Conservation (phyloP, 1,140 invertebrate species). For the Drosophila littoralis region DNA sequence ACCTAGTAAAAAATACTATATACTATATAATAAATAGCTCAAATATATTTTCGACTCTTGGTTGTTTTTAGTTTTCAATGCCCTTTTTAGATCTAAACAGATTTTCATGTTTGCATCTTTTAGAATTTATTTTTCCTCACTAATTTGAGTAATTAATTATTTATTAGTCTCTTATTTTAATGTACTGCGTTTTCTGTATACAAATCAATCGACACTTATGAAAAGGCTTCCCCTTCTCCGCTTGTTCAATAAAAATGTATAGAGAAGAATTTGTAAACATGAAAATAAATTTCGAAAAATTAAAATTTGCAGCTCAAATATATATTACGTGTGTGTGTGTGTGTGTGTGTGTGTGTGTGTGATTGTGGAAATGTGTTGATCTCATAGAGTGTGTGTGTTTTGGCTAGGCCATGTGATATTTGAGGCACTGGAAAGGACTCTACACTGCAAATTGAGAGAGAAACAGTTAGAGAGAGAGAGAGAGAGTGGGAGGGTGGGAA, state of each 20-base stretch:
- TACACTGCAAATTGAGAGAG: background rate
- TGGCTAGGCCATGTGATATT: background rate
- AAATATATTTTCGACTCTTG: no score
- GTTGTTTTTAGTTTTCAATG: no score
- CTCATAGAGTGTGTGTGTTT: background rate
- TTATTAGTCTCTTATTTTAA: background rate
- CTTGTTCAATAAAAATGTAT: slow-evolving; percentile 16
- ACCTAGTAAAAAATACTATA: no score
- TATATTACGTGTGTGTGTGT: slow-evolving; percentile 15
- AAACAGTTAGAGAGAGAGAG: background rate
- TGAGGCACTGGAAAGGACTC: background rate
- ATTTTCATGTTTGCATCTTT: no score
- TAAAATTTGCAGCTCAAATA: slow-evolving; percentile 21
- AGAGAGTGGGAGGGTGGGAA: background rate
- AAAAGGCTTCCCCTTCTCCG: background rate
- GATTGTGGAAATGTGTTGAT: slow-evolving; percentile 54
- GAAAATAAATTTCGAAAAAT: slow-evolving; percentile 28
- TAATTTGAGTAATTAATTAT: background rate
- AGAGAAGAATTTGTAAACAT: slow-evolving; percentile 29
- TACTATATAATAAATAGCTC: no score
- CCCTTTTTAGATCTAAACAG: no score
- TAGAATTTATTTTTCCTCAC: no score
- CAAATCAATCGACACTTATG: background rate
- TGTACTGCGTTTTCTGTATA: background rate
- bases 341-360: slow-evolving; percentile 9